These are phyloP conservation scores for Bursaphelenchus mucronatus DNA, from an alignment of 1,140 invertebrate genomes.

Conservation along the genomic window DNA sequence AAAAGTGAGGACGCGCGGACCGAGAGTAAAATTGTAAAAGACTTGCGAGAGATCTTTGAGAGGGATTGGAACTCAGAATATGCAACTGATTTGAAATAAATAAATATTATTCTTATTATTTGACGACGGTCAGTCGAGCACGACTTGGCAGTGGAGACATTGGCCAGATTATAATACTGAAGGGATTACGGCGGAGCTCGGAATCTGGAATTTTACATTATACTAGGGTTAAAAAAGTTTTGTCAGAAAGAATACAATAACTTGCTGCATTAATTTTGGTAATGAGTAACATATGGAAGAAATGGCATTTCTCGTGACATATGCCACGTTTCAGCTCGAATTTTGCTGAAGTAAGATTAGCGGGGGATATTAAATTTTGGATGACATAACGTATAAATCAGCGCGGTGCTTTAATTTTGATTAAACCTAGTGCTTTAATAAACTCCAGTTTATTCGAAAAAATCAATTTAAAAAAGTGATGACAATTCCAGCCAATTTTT, in stretches of 20 bases:
- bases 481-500: no score
- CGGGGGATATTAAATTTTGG: no score
- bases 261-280: no score
- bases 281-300: no score
- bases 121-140: not conserved
- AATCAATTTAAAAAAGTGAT: no score
- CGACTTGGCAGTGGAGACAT: not conserved
- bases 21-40: constrained; percentile 21
- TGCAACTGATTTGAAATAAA: constrained; percentile 13
- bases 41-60: constrained; percentile 26
- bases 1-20: constrained; percentile 11
- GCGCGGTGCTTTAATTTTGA: no score
- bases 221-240: not conserved
- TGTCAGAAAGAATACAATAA: not conserved
- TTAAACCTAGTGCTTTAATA: no score
- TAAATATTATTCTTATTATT: constrained; percentile 1
- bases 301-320: no score
- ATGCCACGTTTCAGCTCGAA: no score
- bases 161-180: constrained; percentile 1
- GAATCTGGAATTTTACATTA: not conserved
- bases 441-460: no score
- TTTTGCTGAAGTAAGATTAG: no score
- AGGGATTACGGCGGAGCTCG: not conserved
- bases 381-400: no score
- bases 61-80: constrained; percentile 35